These are phyloP conservation scores for Trachymyrmex septentrionalis DNA, from an alignment of 1,140 invertebrate genomes.

Conservation along the genomic window DNA sequence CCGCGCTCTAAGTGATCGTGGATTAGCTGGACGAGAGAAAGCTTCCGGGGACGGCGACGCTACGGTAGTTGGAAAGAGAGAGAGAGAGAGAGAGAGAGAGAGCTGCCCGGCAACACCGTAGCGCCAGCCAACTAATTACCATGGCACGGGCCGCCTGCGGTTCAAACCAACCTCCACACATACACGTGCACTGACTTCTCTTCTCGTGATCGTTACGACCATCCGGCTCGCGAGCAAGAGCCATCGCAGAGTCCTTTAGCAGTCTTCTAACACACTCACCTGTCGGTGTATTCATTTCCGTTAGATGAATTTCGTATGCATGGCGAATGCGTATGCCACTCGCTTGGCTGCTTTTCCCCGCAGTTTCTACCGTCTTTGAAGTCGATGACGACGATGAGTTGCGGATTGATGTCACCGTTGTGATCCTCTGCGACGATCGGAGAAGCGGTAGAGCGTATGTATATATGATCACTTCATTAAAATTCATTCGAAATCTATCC, in stretches of 20 bases:
- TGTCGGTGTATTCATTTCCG: constrained; percentile 55
- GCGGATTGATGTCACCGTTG: not conserved
- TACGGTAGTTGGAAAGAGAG: constrained; percentile 39
- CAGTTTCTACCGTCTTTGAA: constrained; percentile 21
- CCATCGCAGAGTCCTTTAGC: constrained; percentile 43
- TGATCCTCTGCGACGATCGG: not conserved
- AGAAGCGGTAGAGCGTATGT: too few relatives aligned
- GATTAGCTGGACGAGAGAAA: constrained; percentile 73
- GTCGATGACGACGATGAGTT: not conserved
- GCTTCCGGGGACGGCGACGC: constrained; percentile 22
- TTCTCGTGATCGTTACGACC: constrained; percentile 73
- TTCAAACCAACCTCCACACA: constrained; percentile 39
- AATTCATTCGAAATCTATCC: not conserved
- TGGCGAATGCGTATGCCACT: constrained; percentile 1
- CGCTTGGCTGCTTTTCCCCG: not conserved
- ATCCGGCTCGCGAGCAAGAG: constrained; percentile 61
- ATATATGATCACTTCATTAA: not conserved
- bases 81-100: constrained; percentile 34
- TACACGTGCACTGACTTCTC: constrained; percentile 30
- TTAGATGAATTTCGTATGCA: constrained; percentile 58
- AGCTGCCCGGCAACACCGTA: constrained; percentile 67
- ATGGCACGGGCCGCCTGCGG: constrained; percentile 68
- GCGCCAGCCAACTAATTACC: constrained; percentile 76
- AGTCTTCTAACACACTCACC: constrained; percentile 42
- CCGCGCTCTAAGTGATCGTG: constrained; percentile 75